phyloP scores from a whole-genome alignment of 2,797 vertebrate species.

The Squalus acanthias region DNA sequence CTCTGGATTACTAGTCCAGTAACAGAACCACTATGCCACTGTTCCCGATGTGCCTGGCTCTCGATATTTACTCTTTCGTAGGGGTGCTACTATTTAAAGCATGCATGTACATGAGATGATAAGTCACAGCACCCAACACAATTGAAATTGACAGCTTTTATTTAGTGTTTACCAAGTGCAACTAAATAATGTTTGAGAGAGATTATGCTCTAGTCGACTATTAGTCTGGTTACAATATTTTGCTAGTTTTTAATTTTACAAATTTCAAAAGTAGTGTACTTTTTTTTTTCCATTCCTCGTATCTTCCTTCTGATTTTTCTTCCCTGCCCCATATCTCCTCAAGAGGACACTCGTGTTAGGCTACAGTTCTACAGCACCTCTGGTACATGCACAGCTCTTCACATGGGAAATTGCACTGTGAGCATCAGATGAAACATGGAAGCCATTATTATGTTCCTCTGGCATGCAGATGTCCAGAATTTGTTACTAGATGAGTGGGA shows the following conservation, averaged over 20 bases:
- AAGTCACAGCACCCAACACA: background rate
- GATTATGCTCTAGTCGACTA: no score
- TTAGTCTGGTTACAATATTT: background rate
- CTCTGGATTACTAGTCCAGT: no score
- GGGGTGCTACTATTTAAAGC: background rate
- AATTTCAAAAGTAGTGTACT: background rate
- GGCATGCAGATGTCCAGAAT: background rate
- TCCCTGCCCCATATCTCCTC: background rate
- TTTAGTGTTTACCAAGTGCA: background rate
- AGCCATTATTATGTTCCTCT: background rate
- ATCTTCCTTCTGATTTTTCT: background rate
- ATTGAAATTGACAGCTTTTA: background rate
- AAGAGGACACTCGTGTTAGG: background rate
- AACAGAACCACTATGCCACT: no score
- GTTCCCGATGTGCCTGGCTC: background rate
- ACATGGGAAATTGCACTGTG: background rate
- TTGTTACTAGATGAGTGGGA: background rate
- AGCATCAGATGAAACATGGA: background rate
- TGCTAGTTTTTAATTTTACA: conserved; percentile 42
- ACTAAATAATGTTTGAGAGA: background rate
- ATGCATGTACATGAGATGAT: background rate
- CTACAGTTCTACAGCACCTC: background rate
- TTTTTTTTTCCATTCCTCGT: background rate
- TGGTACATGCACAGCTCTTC: background rate
- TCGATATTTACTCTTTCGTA: background rate